Conservation (phyloP, 2,113 vertebrate genomes). For the Tautogolabrus adspersus region DNA sequence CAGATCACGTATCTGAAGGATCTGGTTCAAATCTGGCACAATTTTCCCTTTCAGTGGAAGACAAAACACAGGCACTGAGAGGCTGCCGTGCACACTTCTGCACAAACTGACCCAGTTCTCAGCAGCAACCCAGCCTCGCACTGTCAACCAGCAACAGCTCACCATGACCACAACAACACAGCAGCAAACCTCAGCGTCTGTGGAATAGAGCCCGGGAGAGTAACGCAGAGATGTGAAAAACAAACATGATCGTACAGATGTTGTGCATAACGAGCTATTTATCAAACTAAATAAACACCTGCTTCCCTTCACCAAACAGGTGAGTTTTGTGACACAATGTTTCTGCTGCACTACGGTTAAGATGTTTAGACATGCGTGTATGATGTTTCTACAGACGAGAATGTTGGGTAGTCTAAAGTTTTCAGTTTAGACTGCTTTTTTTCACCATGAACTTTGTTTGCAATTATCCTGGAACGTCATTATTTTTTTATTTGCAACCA, state of each 20-base stretch:
- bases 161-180: slow-evolving; percentile 65
- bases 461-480: too few relatives aligned
- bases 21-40: slow-evolving; percentile 58
- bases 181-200: slow-evolving; percentile 42
- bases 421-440: too few relatives aligned
- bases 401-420: not conserved
- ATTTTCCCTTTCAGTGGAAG: slow-evolving; percentile 43
- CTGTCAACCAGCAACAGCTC: slow-evolving; percentile 65
- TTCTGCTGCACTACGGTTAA: not conserved
- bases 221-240: slow-evolving; percentile 44
- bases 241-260: slow-evolving; percentile 44
- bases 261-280: slow-evolving; percentile 31
- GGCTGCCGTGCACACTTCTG: slow-evolving; percentile 55
- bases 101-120: slow-evolving; percentile 75
- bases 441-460: too few relatives aligned
- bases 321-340: not conserved
- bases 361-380: too few relatives aligned
- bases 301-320: not conserved
- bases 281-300: slow-evolving; percentile 8
- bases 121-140: slow-evolving; percentile 43
- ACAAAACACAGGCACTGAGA: slow-evolving; percentile 53
- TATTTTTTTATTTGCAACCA: too few relatives aligned
- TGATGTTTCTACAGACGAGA: not conserved
- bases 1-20: slow-evolving; percentile 48
- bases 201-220: slow-evolving; percentile 48